Evolutionary conservation across 2,113 vertebrate genomes (phyloP).

Genomic region (Rattus norvegicus): DNA sequence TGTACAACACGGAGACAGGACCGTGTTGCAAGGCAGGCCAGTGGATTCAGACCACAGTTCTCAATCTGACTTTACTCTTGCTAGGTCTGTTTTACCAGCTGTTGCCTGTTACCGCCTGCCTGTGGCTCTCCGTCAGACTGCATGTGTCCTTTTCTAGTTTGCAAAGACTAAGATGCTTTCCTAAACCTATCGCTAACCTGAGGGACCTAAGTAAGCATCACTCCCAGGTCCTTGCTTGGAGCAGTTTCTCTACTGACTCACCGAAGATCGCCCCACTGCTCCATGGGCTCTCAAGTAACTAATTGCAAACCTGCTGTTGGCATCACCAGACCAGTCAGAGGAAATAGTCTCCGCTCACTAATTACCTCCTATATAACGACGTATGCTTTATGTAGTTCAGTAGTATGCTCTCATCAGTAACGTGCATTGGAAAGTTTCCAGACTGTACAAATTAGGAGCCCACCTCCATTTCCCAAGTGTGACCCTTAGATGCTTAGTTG

Average conservation of each 20-base stretch:
- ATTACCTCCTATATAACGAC: constrained; percentile 88
- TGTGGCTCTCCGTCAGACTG: constrained; percentile 77
- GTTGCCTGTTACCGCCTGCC: constrained; percentile 77
- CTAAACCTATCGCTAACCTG: constrained; percentile 65
- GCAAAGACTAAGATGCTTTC: constrained; percentile 75
- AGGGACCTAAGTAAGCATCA: constrained; percentile 76
- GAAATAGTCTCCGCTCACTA: constrained; percentile 86
- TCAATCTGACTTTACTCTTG: constrained; percentile 78
- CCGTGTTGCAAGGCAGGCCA: constrained; percentile 71
- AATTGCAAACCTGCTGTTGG: constrained; percentile 80
- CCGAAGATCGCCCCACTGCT: constrained; percentile 81
- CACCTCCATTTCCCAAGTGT: constrained; percentile 74
- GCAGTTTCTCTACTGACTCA: constrained; percentile 81
- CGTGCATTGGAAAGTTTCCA: constrained; percentile 84
- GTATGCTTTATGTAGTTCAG: constrained; percentile 87
- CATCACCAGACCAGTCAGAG: constrained; percentile 82
- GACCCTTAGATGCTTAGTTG: constrained; percentile 86
- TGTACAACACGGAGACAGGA: constrained; percentile 67
- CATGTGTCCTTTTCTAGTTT: constrained; percentile 80
- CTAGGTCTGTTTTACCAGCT: constrained; percentile 81
- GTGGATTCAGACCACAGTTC: constrained; percentile 78
- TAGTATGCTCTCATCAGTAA: constrained; percentile 87
- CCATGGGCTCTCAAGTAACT: constrained; percentile 77
- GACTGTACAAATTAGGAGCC: constrained; percentile 74
- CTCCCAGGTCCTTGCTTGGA: constrained; percentile 82